Percentiles rank a stretch among this genome's conserved stretches.
Evolutionary conservation across 35 echinoderm and acorn worm species (phyloP).

Genomic region (Holothuria glaberrima): DNA sequence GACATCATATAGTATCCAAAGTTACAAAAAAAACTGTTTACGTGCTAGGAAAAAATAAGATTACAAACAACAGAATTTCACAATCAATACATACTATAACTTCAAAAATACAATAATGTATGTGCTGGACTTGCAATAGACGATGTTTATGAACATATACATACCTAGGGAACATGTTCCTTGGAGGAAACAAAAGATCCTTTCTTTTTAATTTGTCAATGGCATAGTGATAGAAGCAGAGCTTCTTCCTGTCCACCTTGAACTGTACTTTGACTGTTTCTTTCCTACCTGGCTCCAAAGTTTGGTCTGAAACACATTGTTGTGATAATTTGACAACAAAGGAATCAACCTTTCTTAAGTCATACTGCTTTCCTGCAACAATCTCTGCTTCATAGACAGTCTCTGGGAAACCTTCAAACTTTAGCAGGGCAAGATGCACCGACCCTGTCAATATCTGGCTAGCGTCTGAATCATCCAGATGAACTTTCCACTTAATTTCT

Average conservation of each 20-base stretch:
- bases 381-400: conserved; percentile 15
- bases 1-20: too few species aligned
- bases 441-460: not conserved
- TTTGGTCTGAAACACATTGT: not conserved
- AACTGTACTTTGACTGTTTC: not conserved
- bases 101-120: too few species aligned
- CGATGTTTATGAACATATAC: too few species aligned
- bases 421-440: not conserved
- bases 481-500: not conserved
- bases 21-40: too few species aligned
- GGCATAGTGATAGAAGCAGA: conserved; percentile 20
- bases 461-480: conserved; percentile 20
- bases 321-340: not conserved
- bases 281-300: not conserved
- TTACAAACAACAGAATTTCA: too few species aligned
- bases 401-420: not conserved
- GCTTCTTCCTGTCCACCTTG: conserved; percentile 5
- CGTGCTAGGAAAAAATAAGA: too few species aligned
- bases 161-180: conserved; percentile 10
- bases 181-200: conserved; percentile 21
- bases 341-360: conserved; percentile 2
- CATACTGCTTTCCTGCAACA: not conserved
- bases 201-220: conserved; percentile 5
- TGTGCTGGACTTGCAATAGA: too few species aligned
- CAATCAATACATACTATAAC: too few species aligned